Base-by-base conservation (phyloP, 2,797 vertebrate species). In the Selene dorsalis region DNA sequence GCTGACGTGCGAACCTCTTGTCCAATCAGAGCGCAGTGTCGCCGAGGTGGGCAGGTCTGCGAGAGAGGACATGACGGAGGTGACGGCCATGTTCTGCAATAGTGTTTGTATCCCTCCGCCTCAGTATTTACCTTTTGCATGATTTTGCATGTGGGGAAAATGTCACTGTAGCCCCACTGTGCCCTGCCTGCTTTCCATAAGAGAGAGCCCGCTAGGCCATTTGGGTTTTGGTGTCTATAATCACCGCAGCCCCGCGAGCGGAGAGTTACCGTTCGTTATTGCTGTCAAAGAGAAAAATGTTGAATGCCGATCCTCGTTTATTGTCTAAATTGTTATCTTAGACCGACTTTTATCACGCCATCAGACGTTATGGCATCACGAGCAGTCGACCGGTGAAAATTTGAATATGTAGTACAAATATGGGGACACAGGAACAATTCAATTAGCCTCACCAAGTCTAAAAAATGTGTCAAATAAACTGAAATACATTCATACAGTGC, bases 91-190 rank as follows among this genome's bases (percentile, higher is more conserved):
- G 94, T 94, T 94, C 90, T 94, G 92, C 85, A 72, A 77, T 84
- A 62, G 87, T 93, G 91, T 92, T 91, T 86, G 92, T 94, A 93
- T 94, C 92, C 92, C 93, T 94, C 93, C 93, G 93, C 93, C 82
- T 89, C 89, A 89, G 89, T 94, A 94, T 94, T 94, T 94, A 94
- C 93, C 91, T 94, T 94, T 94, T 93, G 92, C 93, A 92, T 93
- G 91, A 93, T 94, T 94, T 94, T 94, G 92, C 93, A 94, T 94
- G 93, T 91, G 92, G 90, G 86, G 89, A 91, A 94, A 93, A 93
- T 94, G 90, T 93, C 93, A 93, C 79, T 89, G 91, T 89, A 84
- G 80, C 74, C 82, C 73, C 82, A 60, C 88, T 85, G 90, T 89
- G 73, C 67, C 55, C 84, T 75, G 76, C 53, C 86, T 88, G 83